A percentile compares a stretch with the other conserved stretches of the same genome.
Evolutionary conservation across 2,113 vertebrate species (phyloP).

Genomic region (Podiceps cristatus): DNA sequence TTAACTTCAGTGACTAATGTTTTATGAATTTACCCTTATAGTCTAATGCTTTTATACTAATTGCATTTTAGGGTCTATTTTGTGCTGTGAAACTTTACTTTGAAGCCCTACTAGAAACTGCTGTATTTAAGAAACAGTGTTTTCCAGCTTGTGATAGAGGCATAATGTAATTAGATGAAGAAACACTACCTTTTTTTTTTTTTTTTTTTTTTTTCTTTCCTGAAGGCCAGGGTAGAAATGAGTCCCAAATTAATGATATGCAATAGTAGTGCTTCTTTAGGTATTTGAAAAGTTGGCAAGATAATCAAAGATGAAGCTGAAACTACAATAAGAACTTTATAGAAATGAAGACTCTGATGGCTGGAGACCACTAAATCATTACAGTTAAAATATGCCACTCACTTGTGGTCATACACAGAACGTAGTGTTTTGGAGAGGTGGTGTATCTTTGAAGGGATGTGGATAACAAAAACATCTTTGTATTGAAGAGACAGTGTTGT

Average conservation of each 20-base stretch:
- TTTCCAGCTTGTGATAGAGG: not conserved
- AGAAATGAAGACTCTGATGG: not conserved
- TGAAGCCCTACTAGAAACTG: not conserved
- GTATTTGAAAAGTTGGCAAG: not conserved
- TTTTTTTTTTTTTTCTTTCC: not conserved
- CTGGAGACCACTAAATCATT: not conserved
- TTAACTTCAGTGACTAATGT: not conserved
- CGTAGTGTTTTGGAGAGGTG: not conserved
- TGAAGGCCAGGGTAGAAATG: not conserved
- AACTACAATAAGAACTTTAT: not conserved
- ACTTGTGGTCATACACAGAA: not conserved
- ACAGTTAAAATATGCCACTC: not conserved
- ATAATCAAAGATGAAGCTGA: not conserved
- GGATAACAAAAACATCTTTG: not conserved
- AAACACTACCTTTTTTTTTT: not conserved
- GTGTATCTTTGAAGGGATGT: not conserved
- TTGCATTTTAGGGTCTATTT: not conserved
- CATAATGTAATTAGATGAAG: not conserved
- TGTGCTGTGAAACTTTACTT: not conserved
- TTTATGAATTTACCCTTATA: not conserved
- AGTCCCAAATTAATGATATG: not conserved
- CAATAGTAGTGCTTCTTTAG: not conserved
- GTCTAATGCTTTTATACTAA: not conserved
- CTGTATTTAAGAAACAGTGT: not conserved
- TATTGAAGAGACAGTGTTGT: not conserved